Percentiles rank a stretch among this genome's conserved stretches.
phyloP scores from a whole-genome alignment of 2,113 vertebrate genomes.

The Elanoides forficatus region DNA sequence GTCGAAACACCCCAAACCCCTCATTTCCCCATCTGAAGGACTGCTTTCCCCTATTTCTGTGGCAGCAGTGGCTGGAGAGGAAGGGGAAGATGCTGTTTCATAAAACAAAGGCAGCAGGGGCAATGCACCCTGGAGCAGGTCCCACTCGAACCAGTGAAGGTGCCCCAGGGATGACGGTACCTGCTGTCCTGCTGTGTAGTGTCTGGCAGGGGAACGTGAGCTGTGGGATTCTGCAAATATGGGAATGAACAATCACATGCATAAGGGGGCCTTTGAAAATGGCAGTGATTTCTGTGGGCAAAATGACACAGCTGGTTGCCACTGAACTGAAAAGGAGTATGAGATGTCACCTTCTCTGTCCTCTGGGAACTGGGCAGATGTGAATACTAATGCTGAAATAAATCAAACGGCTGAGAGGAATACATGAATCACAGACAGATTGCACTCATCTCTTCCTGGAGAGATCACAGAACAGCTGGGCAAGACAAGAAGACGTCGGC shows the following conservation, averaged over 20 bases:
- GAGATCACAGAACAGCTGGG: not conserved
- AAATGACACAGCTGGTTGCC: not conserved
- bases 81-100: not conserved
- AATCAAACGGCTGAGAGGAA: not conserved
- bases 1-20: not conserved
- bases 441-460: not conserved
- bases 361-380: not conserved
- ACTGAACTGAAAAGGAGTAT: not conserved
- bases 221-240: not conserved
- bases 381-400: not conserved
- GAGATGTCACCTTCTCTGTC: not conserved
- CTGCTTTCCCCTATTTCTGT: not conserved
- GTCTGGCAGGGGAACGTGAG: not conserved
- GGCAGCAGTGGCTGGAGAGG: not conserved
- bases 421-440: not conserved
- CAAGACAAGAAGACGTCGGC: not conserved
- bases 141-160: not conserved
- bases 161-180: not conserved
- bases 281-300: not conserved
- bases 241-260: not conserved
- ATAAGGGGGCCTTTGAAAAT: not conserved
- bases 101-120: not conserved
- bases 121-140: not conserved
- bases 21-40: not conserved
- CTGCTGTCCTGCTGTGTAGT: not conserved